Conservation (phyloP, 2,113 vertebrate genomes). For the Amblyornis subalaris region DNA sequence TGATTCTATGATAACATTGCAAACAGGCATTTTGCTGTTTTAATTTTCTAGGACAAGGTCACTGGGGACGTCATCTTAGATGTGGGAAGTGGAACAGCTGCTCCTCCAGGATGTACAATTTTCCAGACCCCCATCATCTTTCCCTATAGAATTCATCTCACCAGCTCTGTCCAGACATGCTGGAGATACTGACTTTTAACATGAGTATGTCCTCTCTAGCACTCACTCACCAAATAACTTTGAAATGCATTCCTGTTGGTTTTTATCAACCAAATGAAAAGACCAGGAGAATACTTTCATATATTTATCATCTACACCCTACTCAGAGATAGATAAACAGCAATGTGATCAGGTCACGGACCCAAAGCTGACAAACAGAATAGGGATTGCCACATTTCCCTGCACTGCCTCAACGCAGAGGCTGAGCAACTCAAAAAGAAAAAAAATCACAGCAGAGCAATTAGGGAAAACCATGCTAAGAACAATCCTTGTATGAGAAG, state of each 20-base stretch:
- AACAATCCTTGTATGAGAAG: neutral
- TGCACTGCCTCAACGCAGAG: neutral
- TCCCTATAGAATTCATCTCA: neutral
- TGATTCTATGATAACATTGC: neutral
- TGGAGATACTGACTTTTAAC: neutral
- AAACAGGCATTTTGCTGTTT: neutral
- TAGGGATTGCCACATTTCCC: neutral
- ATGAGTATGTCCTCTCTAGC: neutral
- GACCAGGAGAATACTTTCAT: neutral
- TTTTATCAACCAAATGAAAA: neutral
- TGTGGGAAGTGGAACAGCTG: accelerated
- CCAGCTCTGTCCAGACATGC: neutral
- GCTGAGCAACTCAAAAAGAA: neutral
- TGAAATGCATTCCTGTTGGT: neutral
- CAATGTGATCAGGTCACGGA: neutral
- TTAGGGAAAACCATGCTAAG: neutral
- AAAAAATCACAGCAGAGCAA: neutral
- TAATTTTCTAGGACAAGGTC: neutral
- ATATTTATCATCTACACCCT: accelerated
- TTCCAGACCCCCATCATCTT: neutral
- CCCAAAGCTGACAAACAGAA: neutral
- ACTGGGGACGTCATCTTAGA: neutral
- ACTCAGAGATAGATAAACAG: neutral
- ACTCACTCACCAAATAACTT: neutral
- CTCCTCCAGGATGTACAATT: neutral